Evolutionary conservation across 2,888 invertebrate genomes (phyloP).

Genomic region (Hyalella azteca): DNA sequence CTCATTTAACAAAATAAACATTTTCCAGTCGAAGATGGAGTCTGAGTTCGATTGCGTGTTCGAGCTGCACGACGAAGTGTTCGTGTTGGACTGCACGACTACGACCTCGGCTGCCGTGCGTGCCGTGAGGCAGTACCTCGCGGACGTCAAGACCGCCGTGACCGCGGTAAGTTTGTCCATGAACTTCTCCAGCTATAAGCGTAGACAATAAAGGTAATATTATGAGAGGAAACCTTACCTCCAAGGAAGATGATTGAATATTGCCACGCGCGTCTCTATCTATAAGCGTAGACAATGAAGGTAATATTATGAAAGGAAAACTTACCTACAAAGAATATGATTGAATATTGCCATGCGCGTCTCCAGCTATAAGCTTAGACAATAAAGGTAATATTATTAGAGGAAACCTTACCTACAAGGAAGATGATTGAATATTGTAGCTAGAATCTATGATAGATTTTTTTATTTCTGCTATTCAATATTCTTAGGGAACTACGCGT

Average conservation of each 20-base stretch:
- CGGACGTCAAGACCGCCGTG: slow-evolving; percentile 55
- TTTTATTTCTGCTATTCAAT: no score
- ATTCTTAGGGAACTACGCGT: no score
- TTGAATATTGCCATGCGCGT: background rate
- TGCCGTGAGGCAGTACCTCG: slow-evolving; percentile 66
- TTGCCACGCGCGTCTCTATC: background rate
- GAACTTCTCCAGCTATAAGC: background rate
- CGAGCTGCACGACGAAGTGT: slow-evolving; percentile 68
- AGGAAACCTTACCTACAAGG: no score
- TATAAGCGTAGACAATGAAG: background rate
- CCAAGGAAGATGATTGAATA: no score
- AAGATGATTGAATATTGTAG: no score
- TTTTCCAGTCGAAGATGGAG: slow-evolving; percentile 64
- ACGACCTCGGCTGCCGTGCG: slow-evolving; percentile 71
- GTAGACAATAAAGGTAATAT: background rate
- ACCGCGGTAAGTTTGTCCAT: slow-evolving; percentile 49
- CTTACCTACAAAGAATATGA: no score
- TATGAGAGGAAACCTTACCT: no score
- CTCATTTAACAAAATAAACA: background rate
- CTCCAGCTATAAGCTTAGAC: background rate
- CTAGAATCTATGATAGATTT: no score
- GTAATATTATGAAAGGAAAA: no score
- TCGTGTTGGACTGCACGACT: slow-evolving; percentile 71
- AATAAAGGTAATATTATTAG: background rate
- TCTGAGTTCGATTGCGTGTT: slow-evolving; percentile 68